Conservation (phyloP, 1,140 invertebrate species). For the Lucilia cuprina region DNA sequence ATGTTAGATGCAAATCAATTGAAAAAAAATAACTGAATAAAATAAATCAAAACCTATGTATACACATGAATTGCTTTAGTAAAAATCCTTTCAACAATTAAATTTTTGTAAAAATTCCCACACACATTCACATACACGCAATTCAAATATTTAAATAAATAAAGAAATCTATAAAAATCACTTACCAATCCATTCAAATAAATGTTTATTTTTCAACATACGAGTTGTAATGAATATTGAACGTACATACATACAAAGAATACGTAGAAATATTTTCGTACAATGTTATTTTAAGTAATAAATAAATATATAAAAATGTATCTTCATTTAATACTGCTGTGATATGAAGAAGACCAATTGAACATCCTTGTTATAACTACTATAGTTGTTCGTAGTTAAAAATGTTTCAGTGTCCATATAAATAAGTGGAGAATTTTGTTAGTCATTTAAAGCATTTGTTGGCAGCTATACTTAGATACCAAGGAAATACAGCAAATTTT, state of each 20-base stretch:
- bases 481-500: too few relatives aligned
- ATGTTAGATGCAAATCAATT: not conserved
- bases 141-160: not conserved
- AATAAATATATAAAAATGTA: not conserved
- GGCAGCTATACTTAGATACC: too few relatives aligned
- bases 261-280: not conserved
- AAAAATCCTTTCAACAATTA: not conserved
- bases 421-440: not conserved
- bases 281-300: not conserved
- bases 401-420: not conserved
- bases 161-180: not conserved
- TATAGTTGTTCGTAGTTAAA: not conserved
- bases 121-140: not conserved
- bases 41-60: not conserved
- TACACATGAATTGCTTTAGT: not conserved
- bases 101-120: not conserved
- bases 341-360: too few relatives aligned
- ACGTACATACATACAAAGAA: not conserved
- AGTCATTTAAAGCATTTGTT: not conserved
- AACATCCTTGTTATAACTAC: not conserved
- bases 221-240: not conserved
- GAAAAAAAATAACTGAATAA: not conserved
- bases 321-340: not conserved
- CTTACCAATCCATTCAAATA: not conserved
- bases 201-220: not conserved